Conservation (phyloP, 2,113 vertebrate species). For the Phainopepla nitens region DNA sequence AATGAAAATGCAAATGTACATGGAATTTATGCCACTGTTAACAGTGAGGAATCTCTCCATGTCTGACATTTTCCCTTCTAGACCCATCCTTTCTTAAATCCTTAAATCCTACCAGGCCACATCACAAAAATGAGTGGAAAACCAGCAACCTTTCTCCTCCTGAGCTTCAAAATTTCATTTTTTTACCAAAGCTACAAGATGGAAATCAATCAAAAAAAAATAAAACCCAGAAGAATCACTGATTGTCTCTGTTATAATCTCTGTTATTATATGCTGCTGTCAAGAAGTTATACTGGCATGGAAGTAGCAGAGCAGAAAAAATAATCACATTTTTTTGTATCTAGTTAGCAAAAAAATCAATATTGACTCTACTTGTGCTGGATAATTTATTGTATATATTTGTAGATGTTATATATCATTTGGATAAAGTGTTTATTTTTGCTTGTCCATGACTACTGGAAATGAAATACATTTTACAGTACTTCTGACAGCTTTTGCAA, state of each 20-base stretch:
- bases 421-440: neutral
- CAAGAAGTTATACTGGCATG: neutral
- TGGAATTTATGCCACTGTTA: neutral
- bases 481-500: neutral
- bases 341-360: neutral
- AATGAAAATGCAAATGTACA: neutral
- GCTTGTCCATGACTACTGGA: neutral
- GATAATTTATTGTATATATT: neutral
- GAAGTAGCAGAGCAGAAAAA: neutral
- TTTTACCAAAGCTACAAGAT: neutral
- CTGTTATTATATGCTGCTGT: neutral
- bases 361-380: neutral
- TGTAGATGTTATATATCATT: neutral
- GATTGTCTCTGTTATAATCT: neutral
- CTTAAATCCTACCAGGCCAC: neutral
- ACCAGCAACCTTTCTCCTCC: neutral
- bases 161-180: neutral
- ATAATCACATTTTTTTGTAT: neutral
- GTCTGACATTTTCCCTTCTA: neutral
- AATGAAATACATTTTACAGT: neutral
- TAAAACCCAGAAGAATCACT: neutral
- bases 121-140: neutral
- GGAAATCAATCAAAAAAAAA: neutral
- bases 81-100: neutral
- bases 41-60: neutral